Percentiles rank a stretch among this genome's conserved stretches.
These are phyloP conservation scores for Aethes cnicana DNA, from an alignment of 2,888 invertebrate species.

Conservation along the genomic window DNA sequence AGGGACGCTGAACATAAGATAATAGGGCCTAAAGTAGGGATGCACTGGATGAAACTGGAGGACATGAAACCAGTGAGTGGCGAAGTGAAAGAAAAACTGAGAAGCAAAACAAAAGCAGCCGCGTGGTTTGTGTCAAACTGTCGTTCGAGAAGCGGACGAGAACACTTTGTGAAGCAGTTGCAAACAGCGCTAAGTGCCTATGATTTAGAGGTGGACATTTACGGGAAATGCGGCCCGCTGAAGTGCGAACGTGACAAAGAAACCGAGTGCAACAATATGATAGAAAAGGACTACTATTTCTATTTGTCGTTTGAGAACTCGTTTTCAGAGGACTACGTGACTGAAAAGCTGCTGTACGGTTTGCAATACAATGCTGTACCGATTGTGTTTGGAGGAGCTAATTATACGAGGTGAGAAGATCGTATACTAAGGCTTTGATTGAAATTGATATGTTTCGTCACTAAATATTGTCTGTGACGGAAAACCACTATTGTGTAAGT, in stretches of 20 bases:
- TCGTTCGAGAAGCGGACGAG: constrained; percentile 43
- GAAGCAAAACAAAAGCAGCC: constrained; percentile 41
- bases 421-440: too few relatives aligned
- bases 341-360: constrained; percentile 54
- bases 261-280: constrained; percentile 45
- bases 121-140: constrained; percentile 65
- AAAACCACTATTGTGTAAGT: too few relatives aligned
- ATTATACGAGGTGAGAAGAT: constrained; percentile 28
- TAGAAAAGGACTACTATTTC: constrained; percentile 54
- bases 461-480: too few relatives aligned
- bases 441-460: too few relatives aligned
- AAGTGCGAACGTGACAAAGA: constrained; percentile 39
- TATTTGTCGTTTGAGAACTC: constrained; percentile 66
- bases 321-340: constrained; percentile 57
- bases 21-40: constrained; percentile 55
- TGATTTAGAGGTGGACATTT: constrained; percentile 50
- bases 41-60: constrained; percentile 54
- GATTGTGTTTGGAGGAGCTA: constrained; percentile 85
- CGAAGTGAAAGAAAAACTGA: constrained; percentile 39
- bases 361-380: constrained; percentile 81
- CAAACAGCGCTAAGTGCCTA: constrained; percentile 43
- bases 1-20: constrained; percentile 47
- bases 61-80: constrained; percentile 48
- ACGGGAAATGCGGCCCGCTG: constrained; percentile 45
- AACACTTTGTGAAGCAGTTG: constrained; percentile 40